Conservation (phyloP, 2,113 vertebrate genomes). For the Serinus canaria region DNA sequence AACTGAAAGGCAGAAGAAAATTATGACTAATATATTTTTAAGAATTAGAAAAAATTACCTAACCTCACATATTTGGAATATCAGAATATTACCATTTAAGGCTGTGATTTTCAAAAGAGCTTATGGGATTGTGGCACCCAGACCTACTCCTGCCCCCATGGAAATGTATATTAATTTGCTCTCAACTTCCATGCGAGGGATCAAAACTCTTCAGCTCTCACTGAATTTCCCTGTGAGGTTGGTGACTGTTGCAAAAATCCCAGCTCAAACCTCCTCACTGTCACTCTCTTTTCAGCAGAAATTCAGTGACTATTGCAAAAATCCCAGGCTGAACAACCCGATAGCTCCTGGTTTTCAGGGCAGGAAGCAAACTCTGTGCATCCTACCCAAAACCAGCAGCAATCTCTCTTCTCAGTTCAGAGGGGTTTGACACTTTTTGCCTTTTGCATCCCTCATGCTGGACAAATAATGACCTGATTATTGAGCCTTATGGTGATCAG, state of each 20-base stretch:
- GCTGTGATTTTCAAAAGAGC: not conserved
- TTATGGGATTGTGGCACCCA: not conserved
- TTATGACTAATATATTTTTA: constrained; percentile 26
- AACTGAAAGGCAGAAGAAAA: not conserved
- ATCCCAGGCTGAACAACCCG: constrained; percentile 21
- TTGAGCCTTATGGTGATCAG: not conserved
- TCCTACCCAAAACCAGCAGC: not conserved
- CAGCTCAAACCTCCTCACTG: constrained; percentile 21
- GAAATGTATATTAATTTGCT: constrained; percentile 36
- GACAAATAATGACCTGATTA: not conserved
- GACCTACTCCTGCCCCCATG: not conserved
- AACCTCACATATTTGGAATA: not conserved
- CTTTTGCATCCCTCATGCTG: not conserved
- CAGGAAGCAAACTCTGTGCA: not conserved
- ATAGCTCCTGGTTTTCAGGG: not conserved
- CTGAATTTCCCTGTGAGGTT: constrained; percentile 14
- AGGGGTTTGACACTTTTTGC: not conserved
- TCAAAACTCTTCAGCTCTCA: constrained; percentile 36
- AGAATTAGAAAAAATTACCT: constrained; percentile 1
- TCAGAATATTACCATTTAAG: not conserved
- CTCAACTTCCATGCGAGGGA: constrained; percentile 7
- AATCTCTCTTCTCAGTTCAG: not conserved
- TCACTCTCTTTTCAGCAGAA: constrained; percentile 22
- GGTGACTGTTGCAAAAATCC: constrained; percentile 44
- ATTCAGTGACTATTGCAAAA: not conserved